phyloP scores from a whole-genome alignment of 2,113 vertebrate species.

The Psittacula cyanocephala region DNA sequence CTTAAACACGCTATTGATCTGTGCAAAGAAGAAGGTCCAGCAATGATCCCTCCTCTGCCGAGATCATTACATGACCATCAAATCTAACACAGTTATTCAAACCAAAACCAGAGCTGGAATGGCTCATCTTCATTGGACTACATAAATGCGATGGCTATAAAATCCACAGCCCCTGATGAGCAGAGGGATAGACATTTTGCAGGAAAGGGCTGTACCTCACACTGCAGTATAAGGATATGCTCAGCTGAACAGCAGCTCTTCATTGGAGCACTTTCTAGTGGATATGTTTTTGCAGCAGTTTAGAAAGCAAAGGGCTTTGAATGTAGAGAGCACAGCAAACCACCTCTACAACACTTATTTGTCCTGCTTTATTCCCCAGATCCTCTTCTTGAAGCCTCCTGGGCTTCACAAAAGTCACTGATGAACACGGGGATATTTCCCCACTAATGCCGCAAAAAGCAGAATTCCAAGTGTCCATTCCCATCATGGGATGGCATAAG shows the following conservation, averaged over 20 bases:
- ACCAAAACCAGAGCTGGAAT: neutral
- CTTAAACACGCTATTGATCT: neutral
- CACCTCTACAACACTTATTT: neutral
- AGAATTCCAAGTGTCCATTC: neutral
- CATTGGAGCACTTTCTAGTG: neutral
- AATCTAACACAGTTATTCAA: neutral
- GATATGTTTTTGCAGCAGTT: neutral
- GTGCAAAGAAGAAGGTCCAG: neutral
- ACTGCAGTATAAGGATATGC: neutral
- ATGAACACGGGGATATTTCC: neutral
- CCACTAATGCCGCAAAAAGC: neutral
- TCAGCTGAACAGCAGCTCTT: neutral
- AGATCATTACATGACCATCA: neutral
- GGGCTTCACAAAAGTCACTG: neutral
- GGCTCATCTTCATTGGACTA: neutral
- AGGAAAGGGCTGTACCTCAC: neutral
- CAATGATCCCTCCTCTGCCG: neutral
- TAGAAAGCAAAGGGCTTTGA: neutral
- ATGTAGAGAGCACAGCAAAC: neutral
- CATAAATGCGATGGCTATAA: neutral
- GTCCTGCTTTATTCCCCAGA: neutral
- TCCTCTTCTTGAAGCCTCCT: neutral
- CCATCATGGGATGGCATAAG: neutral
- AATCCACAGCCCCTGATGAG: neutral
- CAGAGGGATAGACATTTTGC: accelerated